phyloP scores from a whole-genome alignment of 2,888 invertebrate species.

The Schizotus pectinicornis region DNA sequence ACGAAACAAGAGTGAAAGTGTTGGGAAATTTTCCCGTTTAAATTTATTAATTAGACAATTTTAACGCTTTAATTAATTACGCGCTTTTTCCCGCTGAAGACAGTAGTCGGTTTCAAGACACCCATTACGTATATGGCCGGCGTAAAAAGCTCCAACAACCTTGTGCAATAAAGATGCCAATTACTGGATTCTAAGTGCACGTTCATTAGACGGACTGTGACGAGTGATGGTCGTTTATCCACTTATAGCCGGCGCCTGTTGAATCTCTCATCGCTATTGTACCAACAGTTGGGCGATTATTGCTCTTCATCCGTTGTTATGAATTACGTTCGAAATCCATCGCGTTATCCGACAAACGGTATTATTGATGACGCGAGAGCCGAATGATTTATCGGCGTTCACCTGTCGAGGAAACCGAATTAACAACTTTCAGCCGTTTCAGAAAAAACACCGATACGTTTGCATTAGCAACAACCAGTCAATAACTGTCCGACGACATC shows the following conservation, averaged over 20 bases:
- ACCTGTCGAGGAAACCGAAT: too few species aligned
- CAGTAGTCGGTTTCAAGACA: slow-evolving; percentile 13
- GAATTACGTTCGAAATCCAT: too few species aligned
- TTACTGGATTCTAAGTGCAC: slow-evolving; percentile 39
- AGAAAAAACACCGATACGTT: too few species aligned
- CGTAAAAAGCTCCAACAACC: slow-evolving; percentile 35
- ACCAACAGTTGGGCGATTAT: background rate
- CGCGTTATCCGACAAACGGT: too few species aligned
- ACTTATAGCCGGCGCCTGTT: slow-evolving; percentile 24
- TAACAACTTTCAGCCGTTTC: too few species aligned
- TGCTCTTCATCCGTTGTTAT: too few species aligned
- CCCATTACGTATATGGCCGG: slow-evolving; percentile 16
- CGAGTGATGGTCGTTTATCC: slow-evolving; percentile 32
- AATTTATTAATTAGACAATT: slow-evolving; percentile 11
- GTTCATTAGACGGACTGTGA: slow-evolving; percentile 37
- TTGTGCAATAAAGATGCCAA: slow-evolving; percentile 37
- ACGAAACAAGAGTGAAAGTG: slow-evolving; percentile 9
- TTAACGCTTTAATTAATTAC: slow-evolving; percentile 1
- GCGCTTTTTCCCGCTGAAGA: slow-evolving; percentile 8
- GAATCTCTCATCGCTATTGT: slow-evolving; percentile 5
- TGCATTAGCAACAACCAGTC: too few species aligned
- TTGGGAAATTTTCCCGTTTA: slow-evolving; percentile 23
- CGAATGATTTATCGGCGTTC: too few species aligned
- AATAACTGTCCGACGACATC: too few species aligned
- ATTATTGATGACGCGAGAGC: too few species aligned